A percentile compares a stretch with the other conserved stretches of the same genome.
Conservation (phyloP, 1,140 invertebrate genomes). For the Eubasilissa regina region DNA sequence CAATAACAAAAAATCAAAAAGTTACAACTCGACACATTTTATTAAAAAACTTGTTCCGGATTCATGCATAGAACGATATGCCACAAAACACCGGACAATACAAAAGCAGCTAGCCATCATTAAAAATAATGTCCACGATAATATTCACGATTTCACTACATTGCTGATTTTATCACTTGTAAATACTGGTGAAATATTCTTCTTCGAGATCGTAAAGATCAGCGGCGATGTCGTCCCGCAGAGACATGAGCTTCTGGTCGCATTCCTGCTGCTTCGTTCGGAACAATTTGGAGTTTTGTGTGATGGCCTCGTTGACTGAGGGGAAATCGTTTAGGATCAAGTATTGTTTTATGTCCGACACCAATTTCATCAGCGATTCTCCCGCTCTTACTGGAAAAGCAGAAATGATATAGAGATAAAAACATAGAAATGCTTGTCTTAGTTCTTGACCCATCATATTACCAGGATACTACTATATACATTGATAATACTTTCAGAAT, state of each 20-base stretch:
- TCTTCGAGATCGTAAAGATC: slow-evolving; percentile 97
- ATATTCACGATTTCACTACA: neutral
- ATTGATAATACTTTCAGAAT: too few relatives aligned
- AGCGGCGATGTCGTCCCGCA: slow-evolving; percentile 94
- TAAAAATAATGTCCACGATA: neutral
- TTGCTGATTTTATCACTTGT: slow-evolving; percentile 77
- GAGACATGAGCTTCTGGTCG: slow-evolving; percentile 92
- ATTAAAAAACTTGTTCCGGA: too few relatives aligned
- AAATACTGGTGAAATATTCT: slow-evolving; percentile 97
- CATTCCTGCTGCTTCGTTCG: slow-evolving; percentile 91
- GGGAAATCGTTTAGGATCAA: slow-evolving; percentile 97
- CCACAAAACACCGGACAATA: neutral
- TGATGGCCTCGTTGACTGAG: slow-evolving; percentile 96
- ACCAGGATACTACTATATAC: too few relatives aligned
- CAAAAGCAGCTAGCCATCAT: neutral
- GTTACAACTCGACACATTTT: too few relatives aligned
- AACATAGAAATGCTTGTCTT: neutral
- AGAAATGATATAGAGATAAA: too few relatives aligned
- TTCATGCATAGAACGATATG: neutral
- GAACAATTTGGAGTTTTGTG: slow-evolving; percentile 91
- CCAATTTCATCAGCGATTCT: slow-evolving; percentile 96
- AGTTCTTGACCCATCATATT: too few relatives aligned
- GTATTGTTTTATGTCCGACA: slow-evolving; percentile 97
- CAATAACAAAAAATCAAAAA: too few relatives aligned
- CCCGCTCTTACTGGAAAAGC: slow-evolving; percentile 84